These are phyloP conservation scores for Brachyhypopomus occidentalis DNA, from an alignment of 2,113 vertebrate species.

Conservation along the genomic window DNA sequence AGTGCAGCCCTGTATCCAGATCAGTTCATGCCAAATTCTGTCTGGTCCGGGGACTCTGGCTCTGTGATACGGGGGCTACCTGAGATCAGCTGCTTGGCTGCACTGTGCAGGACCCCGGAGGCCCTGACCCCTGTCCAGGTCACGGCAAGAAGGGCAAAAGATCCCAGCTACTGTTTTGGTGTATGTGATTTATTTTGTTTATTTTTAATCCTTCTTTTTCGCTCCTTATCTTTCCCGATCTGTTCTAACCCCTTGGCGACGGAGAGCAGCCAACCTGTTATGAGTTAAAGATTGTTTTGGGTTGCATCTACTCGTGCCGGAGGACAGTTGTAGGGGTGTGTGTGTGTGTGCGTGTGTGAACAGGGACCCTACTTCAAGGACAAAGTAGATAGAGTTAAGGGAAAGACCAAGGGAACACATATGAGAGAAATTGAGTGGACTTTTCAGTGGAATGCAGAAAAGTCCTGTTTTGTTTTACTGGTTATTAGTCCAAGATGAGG, in stretches of 20 bases:
- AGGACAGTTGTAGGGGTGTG: constrained; percentile 24
- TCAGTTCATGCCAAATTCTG: no score
- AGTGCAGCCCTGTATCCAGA: no score
- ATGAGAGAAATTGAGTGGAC: constrained; percentile 55
- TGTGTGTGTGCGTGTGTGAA: constrained; percentile 33
- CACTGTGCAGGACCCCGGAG: neutral
- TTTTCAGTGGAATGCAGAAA: constrained; percentile 56
- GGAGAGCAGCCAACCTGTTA: constrained; percentile 70
- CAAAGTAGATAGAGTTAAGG: constrained; percentile 31
- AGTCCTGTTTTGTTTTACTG: constrained; percentile 56
- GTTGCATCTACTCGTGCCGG: constrained; percentile 44
- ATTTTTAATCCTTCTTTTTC: constrained; percentile 30
- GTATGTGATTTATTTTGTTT: neutral
- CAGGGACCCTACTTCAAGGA: constrained; percentile 34
- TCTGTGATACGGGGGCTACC: no score
- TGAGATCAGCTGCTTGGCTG: no score
- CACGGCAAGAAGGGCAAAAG: neutral
- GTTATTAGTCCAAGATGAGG: constrained; percentile 61
- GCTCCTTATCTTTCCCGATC: constrained; percentile 47
- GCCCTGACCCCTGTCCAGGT: neutral
- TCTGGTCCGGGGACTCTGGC: no score
- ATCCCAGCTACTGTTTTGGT: constrained; percentile 27
- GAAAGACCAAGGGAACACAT: constrained; percentile 48
- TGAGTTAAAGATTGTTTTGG: constrained; percentile 71
- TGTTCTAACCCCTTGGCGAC: constrained; percentile 66